Percentiles rank a stretch among this genome's conserved stretches.
phyloP scores from a whole-genome alignment of 2,888 invertebrate genomes.

The Microplitis deprimator region DNA sequence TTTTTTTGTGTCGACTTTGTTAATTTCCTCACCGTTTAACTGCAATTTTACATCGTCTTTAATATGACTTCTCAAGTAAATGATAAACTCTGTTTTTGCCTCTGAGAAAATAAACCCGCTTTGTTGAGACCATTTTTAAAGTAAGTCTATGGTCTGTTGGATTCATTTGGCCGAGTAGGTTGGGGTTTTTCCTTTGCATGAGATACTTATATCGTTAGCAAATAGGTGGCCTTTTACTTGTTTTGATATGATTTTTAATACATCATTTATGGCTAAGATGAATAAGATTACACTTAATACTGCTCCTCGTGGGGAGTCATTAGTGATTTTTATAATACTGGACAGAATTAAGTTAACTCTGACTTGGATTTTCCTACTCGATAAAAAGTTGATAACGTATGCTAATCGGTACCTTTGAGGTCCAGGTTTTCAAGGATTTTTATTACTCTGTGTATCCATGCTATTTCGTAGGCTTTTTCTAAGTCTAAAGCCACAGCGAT shows the following conservation, averaged over 20 bases:
- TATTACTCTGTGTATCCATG: not conserved
- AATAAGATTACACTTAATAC: slow-evolving; percentile 39
- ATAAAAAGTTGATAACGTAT: slow-evolving; percentile 32
- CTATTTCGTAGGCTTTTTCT: slow-evolving; percentile 28
- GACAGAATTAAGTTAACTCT: slow-evolving; percentile 45
- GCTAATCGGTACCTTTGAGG: slow-evolving; percentile 17
- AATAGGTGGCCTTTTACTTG: slow-evolving; percentile 36
- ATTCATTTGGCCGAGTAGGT: slow-evolving; percentile 19
- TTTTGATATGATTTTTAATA: not conserved
- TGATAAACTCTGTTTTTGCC: slow-evolving; percentile 12
- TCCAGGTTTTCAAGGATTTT: slow-evolving; percentile 38
- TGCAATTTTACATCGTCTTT: not conserved
- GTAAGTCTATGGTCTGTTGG: slow-evolving; percentile 24
- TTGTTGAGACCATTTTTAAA: slow-evolving; percentile 17
- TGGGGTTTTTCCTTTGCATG: slow-evolving; percentile 40
- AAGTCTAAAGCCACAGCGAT: slow-evolving; percentile 30
- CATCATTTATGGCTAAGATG: slow-evolving; percentile 39
- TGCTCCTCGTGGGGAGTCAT: slow-evolving; percentile 37
- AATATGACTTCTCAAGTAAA: not conserved
- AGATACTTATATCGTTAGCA: slow-evolving; percentile 41
- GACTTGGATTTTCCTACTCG: slow-evolving; percentile 12
- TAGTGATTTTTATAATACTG: not conserved
- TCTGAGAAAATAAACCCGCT: slow-evolving; percentile 24
- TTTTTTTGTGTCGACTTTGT: slow-evolving; percentile 2
- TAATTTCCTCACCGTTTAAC: not conserved